Conservation (phyloP, 2,797 vertebrate genomes). For the Rhyacichthys aspro region DNA sequence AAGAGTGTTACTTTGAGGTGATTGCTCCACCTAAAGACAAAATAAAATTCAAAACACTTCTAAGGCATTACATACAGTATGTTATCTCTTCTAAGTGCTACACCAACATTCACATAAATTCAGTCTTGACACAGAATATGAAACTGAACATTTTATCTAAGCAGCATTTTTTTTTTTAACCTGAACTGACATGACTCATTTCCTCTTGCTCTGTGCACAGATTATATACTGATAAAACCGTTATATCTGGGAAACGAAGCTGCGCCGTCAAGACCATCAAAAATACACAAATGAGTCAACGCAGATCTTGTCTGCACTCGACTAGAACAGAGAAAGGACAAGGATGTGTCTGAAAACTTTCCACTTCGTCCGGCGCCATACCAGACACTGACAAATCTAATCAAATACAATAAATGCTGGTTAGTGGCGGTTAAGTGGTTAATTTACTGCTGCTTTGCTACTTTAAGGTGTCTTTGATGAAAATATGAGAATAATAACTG, state of each 20-base stretch:
- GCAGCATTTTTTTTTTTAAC: constrained; percentile 4
- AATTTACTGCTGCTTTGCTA: no score
- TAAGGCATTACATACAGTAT: no score
- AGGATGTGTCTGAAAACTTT: background rate
- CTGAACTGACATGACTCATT: constrained; percentile 52
- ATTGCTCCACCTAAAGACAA: no score
- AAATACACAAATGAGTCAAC: constrained; percentile 68
- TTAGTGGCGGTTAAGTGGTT: background rate
- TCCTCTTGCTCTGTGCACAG: constrained; percentile 5
- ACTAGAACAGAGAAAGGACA: background rate
- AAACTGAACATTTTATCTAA: constrained; percentile 20
- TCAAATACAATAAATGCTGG: background rate
- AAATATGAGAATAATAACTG: no score
- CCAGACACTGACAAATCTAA: background rate
- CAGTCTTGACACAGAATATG: background rate
- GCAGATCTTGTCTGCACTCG: constrained; percentile 10
- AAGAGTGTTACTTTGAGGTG: no score
- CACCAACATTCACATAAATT: background rate
- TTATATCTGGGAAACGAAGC: constrained; percentile 61
- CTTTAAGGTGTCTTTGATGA: no score
- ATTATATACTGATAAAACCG: constrained; percentile 42
- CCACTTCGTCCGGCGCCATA: background rate
- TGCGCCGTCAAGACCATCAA: constrained; percentile 29
- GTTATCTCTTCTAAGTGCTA: background rate
- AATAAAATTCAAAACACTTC: no score